Percentiles rank a stretch among this genome's conserved stretches.
Evolutionary conservation across 2,113 vertebrate genomes (phyloP).

Genomic region (Ctenomys sociabilis): DNA sequence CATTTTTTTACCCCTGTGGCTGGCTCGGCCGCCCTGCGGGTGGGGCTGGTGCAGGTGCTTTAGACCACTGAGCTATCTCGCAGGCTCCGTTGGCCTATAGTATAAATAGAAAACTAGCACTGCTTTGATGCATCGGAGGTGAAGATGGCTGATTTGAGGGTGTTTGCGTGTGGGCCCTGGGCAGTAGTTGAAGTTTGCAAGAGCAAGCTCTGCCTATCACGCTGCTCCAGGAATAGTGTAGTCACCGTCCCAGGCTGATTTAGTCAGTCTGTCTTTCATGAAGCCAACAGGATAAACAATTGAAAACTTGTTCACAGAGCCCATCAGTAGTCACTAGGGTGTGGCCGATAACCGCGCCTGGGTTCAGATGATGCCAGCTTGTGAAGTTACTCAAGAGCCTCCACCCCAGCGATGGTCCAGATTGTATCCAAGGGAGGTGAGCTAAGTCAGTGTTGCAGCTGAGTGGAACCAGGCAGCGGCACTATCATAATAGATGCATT

Average conservation of each 20-base stretch:
- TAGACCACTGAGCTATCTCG: too few relatives aligned
- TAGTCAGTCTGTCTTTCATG: not conserved
- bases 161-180: not conserved
- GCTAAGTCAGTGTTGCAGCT: slow-evolving; percentile 33
- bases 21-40: too few relatives aligned
- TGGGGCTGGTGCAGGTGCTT: too few relatives aligned
- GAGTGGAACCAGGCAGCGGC: slow-evolving; percentile 59
- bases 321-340: slow-evolving; percentile 70
- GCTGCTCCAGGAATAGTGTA: not conserved
- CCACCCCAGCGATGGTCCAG: slow-evolving; percentile 69
- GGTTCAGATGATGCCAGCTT: slow-evolving; percentile 61
- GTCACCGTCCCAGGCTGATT: not conserved
- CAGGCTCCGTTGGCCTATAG: not conserved
- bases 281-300: not conserved
- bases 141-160: not conserved
- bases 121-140: not conserved
- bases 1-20: too few relatives aligned
- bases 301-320: slow-evolving; percentile 20
- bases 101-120: not conserved
- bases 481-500: slow-evolving; percentile 68
- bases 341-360: slow-evolving; percentile 61
- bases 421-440: slow-evolving; percentile 66
- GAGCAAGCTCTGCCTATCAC: accelerated
- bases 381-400: slow-evolving; percentile 61
- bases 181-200: not conserved